Evolutionary conservation across 2,888 invertebrate species (phyloP), one percentile per base, ranked within the genome.

Genomic region (Aporophyla nigra): DNA sequence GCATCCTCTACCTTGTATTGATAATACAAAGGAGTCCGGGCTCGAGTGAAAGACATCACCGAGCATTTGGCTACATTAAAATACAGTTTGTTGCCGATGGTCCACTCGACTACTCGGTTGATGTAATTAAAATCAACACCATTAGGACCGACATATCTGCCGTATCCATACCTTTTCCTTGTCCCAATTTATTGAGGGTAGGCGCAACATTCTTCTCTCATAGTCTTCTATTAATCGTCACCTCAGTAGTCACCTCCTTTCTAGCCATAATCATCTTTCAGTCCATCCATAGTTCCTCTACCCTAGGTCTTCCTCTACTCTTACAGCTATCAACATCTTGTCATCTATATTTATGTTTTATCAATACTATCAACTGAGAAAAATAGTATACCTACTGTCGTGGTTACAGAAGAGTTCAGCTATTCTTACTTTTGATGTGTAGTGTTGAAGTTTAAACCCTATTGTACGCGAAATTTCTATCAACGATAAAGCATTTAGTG

Each of bases 401-500:
- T 14, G 27, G 16, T 56, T 14, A 24, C 19, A 43, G n/a, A 78
- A 51, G 21, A 61, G 16, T 46, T 72, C 43, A 63, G 51, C 12
- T 51, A 56, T 24, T 51, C 51, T 33, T 78, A 19, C 56, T 62
- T 46, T 46, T 62, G 56, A 51, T 53, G 33, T 56, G n/a, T 40
- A 27, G 40, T 62, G n/a, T 49, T 77, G 46, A 49, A 78, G 70
- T 65, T 69, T 24, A 40, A 66, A 67, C 40, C 12, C n/a, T 71
- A 68, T 71, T 66, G 72, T 67, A 53, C 51, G 14, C 21, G 62
- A 63, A 63, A 80, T 67, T 80, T 63, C 40, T n/a, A 68, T 72
- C 51, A 79, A 68, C 67, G 24, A 24, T 67, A 78, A 80, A 80
- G 33, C 53, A 68, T 68, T 80, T 63, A 24, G 33, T 43, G 33